Evolutionary conservation across 2,113 vertebrate genomes (phyloP).

Genomic region (Cygnus atratus): DNA sequence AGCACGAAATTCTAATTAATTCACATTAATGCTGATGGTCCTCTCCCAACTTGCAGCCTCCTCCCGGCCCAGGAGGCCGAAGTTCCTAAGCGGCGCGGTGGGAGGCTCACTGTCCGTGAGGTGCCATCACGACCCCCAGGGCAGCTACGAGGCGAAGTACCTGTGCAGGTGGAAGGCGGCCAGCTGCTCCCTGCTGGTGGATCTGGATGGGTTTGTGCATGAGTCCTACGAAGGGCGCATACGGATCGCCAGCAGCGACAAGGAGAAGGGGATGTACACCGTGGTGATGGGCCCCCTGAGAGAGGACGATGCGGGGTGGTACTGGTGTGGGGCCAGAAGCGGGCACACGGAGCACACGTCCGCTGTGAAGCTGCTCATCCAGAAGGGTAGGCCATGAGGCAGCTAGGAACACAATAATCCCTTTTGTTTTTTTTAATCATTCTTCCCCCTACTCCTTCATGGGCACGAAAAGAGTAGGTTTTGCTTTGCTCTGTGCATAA

Average conservation of each 20-base stretch:
- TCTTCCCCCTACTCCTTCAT: neutral
- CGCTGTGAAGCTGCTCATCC: conserved; percentile 13
- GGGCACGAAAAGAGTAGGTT: too few species aligned
- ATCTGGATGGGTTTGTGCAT: neutral
- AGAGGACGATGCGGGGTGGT: conserved; percentile 46
- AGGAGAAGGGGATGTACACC: neutral
- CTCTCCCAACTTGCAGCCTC: neutral
- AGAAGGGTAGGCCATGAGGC: neutral
- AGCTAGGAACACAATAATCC: neutral
- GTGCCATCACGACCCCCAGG: neutral
- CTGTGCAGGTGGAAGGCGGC: conserved; percentile 47
- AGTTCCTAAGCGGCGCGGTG: neutral
- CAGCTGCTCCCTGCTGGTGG: neutral
- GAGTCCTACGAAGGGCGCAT: neutral
- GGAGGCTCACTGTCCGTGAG: neutral
- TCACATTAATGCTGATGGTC: too few species aligned
- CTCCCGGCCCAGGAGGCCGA: neutral
- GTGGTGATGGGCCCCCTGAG: conserved; percentile 22
- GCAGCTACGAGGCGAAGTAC: neutral
- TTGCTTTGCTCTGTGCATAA: neutral
- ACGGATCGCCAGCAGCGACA: fast-evolving
- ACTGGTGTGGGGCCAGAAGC: conserved; percentile 37
- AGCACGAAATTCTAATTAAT: fast-evolving
- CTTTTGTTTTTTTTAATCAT: neutral
- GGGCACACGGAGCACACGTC: neutral